Percentiles rank a stretch among this genome's conserved stretches.
phyloP scores from a whole-genome alignment of 1,140 invertebrate species.

The Drosophila athabasca region DNA sequence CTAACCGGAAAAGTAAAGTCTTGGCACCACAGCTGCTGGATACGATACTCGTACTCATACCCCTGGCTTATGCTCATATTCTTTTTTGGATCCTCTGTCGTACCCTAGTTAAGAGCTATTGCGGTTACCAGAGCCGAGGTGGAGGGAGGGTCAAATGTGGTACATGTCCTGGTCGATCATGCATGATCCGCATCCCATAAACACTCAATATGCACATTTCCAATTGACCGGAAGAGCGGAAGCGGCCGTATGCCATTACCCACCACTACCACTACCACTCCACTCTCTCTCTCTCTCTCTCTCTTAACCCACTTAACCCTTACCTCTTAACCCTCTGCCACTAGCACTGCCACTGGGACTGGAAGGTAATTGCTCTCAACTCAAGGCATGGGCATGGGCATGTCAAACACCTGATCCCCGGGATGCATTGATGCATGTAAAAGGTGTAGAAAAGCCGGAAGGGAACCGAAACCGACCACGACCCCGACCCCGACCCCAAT shows the following conservation, averaged over 20 bases:
- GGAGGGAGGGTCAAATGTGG: neutral
- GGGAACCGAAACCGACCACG: constrained; percentile 5
- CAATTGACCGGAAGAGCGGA: constrained; percentile 73
- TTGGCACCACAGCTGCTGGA: too few relatives aligned
- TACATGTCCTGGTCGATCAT: constrained; percentile 52
- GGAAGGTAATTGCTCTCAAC: constrained; percentile 24
- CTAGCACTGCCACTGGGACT: neutral
- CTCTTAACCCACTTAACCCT: constrained; percentile 48
- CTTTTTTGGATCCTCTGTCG: too few relatives aligned
- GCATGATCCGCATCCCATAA: constrained; percentile 73
- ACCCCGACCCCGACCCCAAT: too few relatives aligned
- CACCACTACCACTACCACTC: neutral
- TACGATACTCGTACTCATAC: too few relatives aligned
- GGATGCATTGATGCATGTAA: constrained; percentile 75
- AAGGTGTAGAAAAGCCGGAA: constrained; percentile 81
- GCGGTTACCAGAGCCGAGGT: constrained; percentile 8
- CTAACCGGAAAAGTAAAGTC: too few relatives aligned
- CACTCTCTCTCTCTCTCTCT: neutral
- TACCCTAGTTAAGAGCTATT: neutral
- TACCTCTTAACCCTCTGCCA: neutral
- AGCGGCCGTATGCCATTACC: too few relatives aligned
- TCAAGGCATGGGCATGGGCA: constrained; percentile 31
- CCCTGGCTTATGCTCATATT: too few relatives aligned
- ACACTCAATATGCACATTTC: constrained; percentile 74
- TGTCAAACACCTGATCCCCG: constrained; percentile 78